These are phyloP conservation scores for Pipra filicauda DNA, from an alignment of 2,113 vertebrate genomes.

Conservation along the genomic window DNA sequence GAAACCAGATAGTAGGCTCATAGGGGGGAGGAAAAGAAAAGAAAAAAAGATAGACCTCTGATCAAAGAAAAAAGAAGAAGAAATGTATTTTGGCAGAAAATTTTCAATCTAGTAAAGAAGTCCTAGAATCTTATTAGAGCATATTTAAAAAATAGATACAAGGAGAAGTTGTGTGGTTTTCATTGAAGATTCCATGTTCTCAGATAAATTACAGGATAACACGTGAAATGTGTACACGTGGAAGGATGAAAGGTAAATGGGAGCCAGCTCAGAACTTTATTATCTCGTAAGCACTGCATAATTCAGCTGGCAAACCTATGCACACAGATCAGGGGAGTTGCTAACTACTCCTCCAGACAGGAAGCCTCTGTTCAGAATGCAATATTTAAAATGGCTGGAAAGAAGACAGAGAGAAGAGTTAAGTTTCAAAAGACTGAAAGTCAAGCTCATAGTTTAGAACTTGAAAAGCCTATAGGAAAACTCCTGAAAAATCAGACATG, in stretches of 20 bases:
- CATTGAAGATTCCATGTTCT: fast-evolving
- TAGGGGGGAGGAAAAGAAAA: fast-evolving
- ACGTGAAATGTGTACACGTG: fast-evolving
- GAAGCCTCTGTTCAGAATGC: not conserved
- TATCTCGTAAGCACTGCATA: not conserved
- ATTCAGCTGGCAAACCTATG: not conserved
- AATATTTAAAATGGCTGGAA: not conserved
- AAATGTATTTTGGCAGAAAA: not conserved
- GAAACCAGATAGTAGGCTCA: not conserved
- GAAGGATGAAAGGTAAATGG: not conserved
- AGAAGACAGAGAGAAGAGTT: not conserved
- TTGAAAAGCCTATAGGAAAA: not conserved
- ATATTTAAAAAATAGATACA: not conserved
- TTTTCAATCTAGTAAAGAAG: not conserved
- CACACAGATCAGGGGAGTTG: fast-evolving
- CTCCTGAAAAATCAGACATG: not conserved
- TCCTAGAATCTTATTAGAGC: not conserved
- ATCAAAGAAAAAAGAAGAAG: not conserved
- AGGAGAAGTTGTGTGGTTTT: not conserved
- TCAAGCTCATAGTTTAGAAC: not conserved
- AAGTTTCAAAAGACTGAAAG: not conserved
- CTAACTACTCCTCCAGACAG: not conserved
- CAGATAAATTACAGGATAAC: not conserved
- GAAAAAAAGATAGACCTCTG: not conserved
- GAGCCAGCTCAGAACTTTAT: not conserved